Conservation (phyloP, 2,113 vertebrate species). For the Phalacrocorax aristotelis region DNA sequence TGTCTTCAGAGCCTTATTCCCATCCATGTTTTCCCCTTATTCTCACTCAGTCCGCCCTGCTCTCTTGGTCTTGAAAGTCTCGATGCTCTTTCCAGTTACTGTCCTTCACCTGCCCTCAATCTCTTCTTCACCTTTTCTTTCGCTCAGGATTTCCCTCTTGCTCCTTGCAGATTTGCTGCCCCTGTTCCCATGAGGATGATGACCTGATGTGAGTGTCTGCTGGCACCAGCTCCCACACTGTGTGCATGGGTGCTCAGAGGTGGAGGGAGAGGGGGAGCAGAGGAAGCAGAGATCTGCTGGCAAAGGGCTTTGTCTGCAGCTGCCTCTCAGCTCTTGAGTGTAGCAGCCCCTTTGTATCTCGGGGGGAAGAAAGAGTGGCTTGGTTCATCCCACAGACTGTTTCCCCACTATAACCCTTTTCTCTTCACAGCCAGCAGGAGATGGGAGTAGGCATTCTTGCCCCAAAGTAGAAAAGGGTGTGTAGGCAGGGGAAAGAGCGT, state of each 20-base stretch:
- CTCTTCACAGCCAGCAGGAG: background rate
- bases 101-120: background rate
- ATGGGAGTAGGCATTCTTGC: background rate
- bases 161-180: no score
- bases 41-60: background rate
- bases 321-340: background rate
- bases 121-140: background rate
- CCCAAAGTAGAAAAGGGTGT: background rate
- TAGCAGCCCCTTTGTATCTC: background rate
- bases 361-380: background rate
- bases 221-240: background rate
- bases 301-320: background rate
- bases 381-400: background rate
- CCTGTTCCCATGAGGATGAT: rapidly evolving
- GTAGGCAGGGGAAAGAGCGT: background rate
- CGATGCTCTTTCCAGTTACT: rapidly evolving
- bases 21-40: background rate
- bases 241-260: background rate
- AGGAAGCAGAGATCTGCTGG: background rate
- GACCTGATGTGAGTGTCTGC: background rate
- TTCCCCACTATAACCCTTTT: background rate
- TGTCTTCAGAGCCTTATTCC: background rate
- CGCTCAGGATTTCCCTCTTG: background rate
- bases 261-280: background rate
- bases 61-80: background rate